These are phyloP conservation scores for Psittacula echo DNA, from an alignment of 2,797 vertebrate genomes.

Conservation along the genomic window DNA sequence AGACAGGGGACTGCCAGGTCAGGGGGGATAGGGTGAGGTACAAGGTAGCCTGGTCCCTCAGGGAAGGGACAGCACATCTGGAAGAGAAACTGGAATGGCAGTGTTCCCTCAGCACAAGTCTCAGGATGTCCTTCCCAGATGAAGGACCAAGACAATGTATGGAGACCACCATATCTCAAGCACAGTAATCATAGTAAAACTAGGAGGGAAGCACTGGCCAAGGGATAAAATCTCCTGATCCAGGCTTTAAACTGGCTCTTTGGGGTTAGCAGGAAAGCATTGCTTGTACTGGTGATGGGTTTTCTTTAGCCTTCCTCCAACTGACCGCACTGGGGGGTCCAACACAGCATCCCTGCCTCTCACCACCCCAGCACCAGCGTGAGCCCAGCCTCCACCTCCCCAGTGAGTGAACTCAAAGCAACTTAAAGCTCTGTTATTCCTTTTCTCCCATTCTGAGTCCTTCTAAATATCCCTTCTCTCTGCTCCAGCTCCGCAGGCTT, in stretches of 20 bases:
- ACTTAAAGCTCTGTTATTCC: conserved; percentile 2
- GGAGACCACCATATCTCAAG: not conserved
- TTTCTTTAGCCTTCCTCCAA: conserved; percentile 11
- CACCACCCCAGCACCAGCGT: not conserved
- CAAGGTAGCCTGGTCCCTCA: not conserved
- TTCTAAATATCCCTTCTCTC: conserved; percentile 28
- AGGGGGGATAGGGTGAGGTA: not conserved
- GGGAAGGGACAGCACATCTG: not conserved
- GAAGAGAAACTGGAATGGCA: not conserved
- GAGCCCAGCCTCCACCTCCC: not conserved
- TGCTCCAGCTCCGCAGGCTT: conserved; percentile 31
- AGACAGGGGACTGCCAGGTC: not conserved
- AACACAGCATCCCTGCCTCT: not conserved
- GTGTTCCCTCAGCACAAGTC: not conserved
- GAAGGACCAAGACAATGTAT: not conserved
- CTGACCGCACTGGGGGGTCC: rapidly evolving
- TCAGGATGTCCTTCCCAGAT: not conserved
- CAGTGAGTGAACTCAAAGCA: not conserved
- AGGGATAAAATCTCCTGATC: not conserved
- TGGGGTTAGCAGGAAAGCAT: not conserved
- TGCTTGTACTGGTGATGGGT: not conserved
- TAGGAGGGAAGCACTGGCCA: not conserved
- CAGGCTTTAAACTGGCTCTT: conserved; percentile 22
- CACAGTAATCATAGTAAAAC: not conserved
- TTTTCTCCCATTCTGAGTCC: not conserved